Evolutionary conservation across 2,113 vertebrate species (phyloP).

Genomic region (Indicator indicator): DNA sequence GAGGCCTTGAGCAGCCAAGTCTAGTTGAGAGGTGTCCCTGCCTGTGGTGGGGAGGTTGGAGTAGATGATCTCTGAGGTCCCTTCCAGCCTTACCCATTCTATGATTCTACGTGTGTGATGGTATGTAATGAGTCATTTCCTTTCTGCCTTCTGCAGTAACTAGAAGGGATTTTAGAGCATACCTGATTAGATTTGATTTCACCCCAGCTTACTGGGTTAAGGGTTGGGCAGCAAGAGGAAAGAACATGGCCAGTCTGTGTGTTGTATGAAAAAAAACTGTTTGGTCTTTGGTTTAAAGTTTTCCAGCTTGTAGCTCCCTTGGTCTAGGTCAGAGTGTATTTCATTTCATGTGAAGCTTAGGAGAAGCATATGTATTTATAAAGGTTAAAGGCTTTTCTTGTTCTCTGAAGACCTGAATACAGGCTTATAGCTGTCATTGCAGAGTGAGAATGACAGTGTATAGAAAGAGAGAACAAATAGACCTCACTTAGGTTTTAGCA

Average conservation of each 20-base stretch:
- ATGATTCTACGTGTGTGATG: background rate
- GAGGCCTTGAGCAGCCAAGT: no score
- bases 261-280: background rate
- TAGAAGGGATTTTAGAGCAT: background rate
- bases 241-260: background rate
- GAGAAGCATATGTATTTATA: background rate
- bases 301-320: background rate
- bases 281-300: background rate
- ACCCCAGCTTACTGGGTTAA: background rate
- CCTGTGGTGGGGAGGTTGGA: no score
- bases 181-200: background rate
- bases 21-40: no score
- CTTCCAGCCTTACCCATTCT: no score
- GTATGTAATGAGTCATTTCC: background rate
- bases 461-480: background rate
- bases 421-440: background rate
- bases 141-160: background rate
- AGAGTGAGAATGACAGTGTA: background rate
- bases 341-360: background rate
- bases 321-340: background rate
- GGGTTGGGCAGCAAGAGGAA: background rate
- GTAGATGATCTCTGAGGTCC: no score
- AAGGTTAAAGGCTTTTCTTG: background rate
- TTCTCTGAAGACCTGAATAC: background rate
- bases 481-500: background rate